Evolutionary conservation across 2,113 vertebrate genomes (phyloP), one percentile per base, ranked within the genome.

Genomic region (Cisticola juncidis): DNA sequence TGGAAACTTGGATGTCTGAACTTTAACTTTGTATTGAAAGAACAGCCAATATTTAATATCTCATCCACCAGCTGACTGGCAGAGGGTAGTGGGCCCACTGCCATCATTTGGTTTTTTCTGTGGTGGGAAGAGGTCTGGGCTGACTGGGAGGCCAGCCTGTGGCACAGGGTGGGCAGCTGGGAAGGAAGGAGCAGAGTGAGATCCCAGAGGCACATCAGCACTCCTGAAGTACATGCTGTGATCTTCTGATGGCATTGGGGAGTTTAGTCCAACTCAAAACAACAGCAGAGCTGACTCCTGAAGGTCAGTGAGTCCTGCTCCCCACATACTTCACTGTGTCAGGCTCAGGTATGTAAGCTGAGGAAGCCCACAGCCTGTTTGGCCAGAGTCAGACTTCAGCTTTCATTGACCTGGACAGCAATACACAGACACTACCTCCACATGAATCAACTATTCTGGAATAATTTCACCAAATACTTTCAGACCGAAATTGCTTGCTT

Each of bases 391-490:
- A 92, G 69, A 45, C 60, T 78, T 93, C 1, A 88, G 61, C 53
- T 71, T 78, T 92, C 94, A 84, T 72, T 95, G 93, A 84, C 92
- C 92, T 83, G 86, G 71, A 94, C 90, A 96, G 93, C 48, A 92
- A 76, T 16, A 69, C 53, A 69, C 76, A 94, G 92, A 84, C 60
- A 40, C 53, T 79, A 29, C 80, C 93, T 94, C 71, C 82, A 90
- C 86, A 65, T 69, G 86, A 96, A 96, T 69, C 56, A 90, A 76
- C 53, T 45, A 38, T 81, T 92, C 85, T 60, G 84, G 88, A 95
- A 93, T 94, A 88, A 94, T 95, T 93, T 95, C 86, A 86, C 72
- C 90, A 93, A 92, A 92, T 95, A 96, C 72, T 91, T 96, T 76
- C 93, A 84, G 72, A 96, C 60, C 42, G 51, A 73, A 94, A 79